phyloP scores from a whole-genome alignment of 2,113 vertebrate genomes.

The Delphinus delphis region DNA sequence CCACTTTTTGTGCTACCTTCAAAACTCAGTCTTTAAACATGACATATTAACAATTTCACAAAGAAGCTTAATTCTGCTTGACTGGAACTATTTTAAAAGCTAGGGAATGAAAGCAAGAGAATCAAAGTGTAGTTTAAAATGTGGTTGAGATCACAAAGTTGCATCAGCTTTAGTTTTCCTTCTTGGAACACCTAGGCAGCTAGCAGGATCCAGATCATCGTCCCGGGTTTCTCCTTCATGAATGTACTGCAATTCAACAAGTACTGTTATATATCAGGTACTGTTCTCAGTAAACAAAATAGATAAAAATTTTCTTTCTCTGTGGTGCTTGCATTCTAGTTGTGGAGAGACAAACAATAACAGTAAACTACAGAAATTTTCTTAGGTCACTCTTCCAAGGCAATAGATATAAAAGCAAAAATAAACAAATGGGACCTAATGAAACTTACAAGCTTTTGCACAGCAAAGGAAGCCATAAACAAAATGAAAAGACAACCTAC shows the following conservation, averaged over 20 bases:
- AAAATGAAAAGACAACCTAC: too few species aligned
- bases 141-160: background rate
- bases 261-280: background rate
- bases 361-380: background rate
- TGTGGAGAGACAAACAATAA: background rate
- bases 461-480: too few species aligned
- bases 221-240: background rate
- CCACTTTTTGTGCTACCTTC: background rate
- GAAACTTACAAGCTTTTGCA: too few species aligned
- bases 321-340: background rate
- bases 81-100: background rate
- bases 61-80: background rate
- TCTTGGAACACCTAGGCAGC: background rate
- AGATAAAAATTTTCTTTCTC: background rate
- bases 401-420: too few species aligned
- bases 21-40: constrained; percentile 2
- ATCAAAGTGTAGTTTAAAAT: background rate
- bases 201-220: background rate
- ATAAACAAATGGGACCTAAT: too few species aligned
- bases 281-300: background rate
- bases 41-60: background rate
- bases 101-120: background rate
- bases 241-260: background rate
- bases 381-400: too few species aligned
- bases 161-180: background rate